phyloP scores from a whole-genome alignment of 2,113 vertebrate species.

The Nipponia nippon region DNA sequence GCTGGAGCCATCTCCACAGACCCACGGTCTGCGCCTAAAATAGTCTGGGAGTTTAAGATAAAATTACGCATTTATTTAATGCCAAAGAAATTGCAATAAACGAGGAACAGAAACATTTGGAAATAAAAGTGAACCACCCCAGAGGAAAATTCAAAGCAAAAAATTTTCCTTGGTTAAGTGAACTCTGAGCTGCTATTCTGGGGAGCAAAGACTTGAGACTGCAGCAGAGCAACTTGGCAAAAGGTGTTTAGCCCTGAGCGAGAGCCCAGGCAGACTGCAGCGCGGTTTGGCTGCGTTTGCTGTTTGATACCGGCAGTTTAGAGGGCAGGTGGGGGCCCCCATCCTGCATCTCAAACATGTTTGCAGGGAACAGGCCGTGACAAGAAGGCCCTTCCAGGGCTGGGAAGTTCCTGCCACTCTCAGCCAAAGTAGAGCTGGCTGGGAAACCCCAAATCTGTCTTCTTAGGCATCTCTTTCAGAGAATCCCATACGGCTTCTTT shows the following conservation, averaged over 20 bases:
- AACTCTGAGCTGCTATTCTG: neutral
- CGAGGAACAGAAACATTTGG: neutral
- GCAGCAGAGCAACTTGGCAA: neutral
- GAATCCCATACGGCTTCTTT: neutral
- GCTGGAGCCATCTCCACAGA: neutral
- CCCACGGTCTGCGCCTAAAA: neutral
- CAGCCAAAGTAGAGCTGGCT: constrained; percentile 17
- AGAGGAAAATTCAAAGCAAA: neutral
- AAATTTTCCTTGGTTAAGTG: neutral
- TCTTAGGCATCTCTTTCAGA: neutral
- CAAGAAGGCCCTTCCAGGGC: constrained; percentile 1
- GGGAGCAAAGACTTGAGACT: neutral
- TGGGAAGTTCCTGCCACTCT: constrained; percentile 13
- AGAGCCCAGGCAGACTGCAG: neutral
- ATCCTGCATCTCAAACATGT: neutral
- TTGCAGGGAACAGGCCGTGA: neutral
- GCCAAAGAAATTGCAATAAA: neutral
- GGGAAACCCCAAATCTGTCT: constrained; percentile 45
- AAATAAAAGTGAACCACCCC: neutral
- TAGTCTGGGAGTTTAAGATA: neutral
- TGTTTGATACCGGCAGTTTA: neutral
- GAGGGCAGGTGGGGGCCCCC: neutral
- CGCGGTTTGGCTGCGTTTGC: neutral
- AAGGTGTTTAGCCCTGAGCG: constrained; percentile 14
- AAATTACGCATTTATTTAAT: neutral